Conservation (phyloP, 2,797 vertebrate species). For the Anabas testudineus region DNA sequence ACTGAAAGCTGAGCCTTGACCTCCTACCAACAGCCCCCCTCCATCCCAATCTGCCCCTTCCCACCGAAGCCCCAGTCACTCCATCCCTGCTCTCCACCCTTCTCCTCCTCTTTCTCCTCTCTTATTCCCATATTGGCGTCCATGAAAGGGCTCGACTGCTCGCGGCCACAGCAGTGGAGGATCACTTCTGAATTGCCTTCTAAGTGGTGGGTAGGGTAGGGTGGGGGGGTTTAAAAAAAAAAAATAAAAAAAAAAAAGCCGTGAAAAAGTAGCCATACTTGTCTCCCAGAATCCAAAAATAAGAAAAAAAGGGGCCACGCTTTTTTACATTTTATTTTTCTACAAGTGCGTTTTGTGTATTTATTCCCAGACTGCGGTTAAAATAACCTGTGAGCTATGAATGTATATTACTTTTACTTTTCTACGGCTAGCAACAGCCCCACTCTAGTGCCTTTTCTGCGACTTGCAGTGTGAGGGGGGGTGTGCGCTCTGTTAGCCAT, state of each 20-base stretch:
- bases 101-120: constrained; percentile 2
- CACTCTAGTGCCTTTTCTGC: constrained; percentile 87
- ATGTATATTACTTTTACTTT: constrained; percentile 84
- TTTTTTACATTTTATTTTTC: constrained; percentile 87
- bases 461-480: constrained; percentile 65
- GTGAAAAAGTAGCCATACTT: constrained; percentile 84
- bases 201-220: constrained; percentile 55
- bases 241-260: constrained; percentile 26
- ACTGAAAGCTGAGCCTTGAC: constrained; percentile 80
- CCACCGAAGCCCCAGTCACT: constrained; percentile 45
- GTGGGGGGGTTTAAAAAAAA: constrained; percentile 21
- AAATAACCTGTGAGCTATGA: constrained; percentile 81
- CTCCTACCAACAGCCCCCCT: constrained; percentile 51
- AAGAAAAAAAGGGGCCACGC: constrained; percentile 71
- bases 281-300: constrained; percentile 78
- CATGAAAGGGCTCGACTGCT: constrained; percentile 79
- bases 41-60: background rate
- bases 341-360: constrained; percentile 84
- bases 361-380: constrained; percentile 77
- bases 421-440: constrained; percentile 82
- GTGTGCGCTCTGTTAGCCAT: constrained; percentile 65
- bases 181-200: constrained; percentile 78
- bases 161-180: constrained; percentile 66
- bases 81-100: constrained; percentile 24
- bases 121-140: constrained; percentile 59